Evolutionary conservation across 2,797 vertebrate genomes (phyloP), one percentile per base, ranked within the genome.

Genomic region (Pterois miles): DNA sequence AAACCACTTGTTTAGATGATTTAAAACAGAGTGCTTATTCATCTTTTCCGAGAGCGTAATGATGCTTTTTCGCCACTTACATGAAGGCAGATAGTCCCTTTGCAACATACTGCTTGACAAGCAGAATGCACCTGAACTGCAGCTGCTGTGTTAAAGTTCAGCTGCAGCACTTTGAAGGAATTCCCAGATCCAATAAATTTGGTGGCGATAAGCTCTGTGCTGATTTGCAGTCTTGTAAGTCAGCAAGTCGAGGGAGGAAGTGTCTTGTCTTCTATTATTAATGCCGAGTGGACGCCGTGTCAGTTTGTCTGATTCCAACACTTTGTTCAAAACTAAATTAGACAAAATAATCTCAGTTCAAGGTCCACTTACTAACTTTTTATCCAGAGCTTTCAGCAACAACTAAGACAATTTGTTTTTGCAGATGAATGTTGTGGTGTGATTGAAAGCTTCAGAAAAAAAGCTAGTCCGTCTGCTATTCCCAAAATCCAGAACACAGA

Each of bases 11-110:
- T 75, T 65, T 36, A 18, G 65, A 71, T 66, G 74, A 84, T 84
- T 80, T 77, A 78, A 76, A 77, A 5, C 53, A 18, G 14, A 36
- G 36, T 36, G 67, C 80, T 70, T 73, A 64, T 83, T 76, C 74
- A 73, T 80, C 80, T 74, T 76, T 73, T 76, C 64, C 56, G 9
- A 65, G 50, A 58, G 56, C 67, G 5, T 66, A 73, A 76, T 70
- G 66, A 14, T 69, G 48, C 14, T 65, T 73, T 38, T 56, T 36
- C 27, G 1, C 56, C 12, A 50, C 69, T 57, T 57, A 31, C 53
- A 65, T 46, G 57, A 62, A 64, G 46, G 56, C 46, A 34, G 48
- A 68, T 25, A 10, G 53, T 82, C 82, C 79, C 82, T 71, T 40
- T 68, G 76, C 48, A 72, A 6, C 8, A 4, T 0, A 9, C 16